Base-by-base conservation (phyloP, 53 echinoderm and acorn worm genomes). In the Patiria pectinifera region DNA sequence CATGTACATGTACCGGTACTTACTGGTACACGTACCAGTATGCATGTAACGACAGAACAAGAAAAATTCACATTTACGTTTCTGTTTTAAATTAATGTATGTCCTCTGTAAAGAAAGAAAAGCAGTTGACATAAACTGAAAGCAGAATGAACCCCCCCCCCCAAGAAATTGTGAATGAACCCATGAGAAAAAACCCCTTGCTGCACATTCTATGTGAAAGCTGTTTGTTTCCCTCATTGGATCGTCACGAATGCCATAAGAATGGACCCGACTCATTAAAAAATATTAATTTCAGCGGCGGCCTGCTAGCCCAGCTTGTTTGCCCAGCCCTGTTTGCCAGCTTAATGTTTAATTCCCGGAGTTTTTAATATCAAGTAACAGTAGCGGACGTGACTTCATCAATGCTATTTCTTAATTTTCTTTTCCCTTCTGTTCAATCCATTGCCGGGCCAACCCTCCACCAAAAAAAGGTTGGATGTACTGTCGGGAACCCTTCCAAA, bases 251-350 rank as follows among this genome's bases (percentile, higher is more conserved):
- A 53, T 48, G 74, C 58, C 53, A 0, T 75, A 53, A 48, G 48
- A 53, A 71, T 24, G 24, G 71, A 26, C 7, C 9, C 35, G 3
- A 82, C 86, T 86, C 86, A 53, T 86, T 86, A 86, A 70, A 14
- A 86, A 86, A 86, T 78, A 88, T 78, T 88, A 77, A 88, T 88
- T 88, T 88, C 88, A 77, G 60, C 78, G 13, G 19, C 58, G 25
- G 23, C 45, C 75, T 1, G 48, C 75, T 46, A n/a, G 49, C 24
- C 5, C 9, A 2, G 53, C 45, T 86, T 86, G 86, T 86, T 72
- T 74, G 58, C 86, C 13, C 74, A 71, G 75, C 72, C 62, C 58
- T 88, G 88, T 88, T 88, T 87, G 87, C 78, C 4, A 78, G 62
- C 87, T 77, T 88, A 77, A 59, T 78, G 77, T 88, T 76, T 88